Conservation (phyloP, 2,888 invertebrate genomes). For the Heteromurus nitidus region DNA sequence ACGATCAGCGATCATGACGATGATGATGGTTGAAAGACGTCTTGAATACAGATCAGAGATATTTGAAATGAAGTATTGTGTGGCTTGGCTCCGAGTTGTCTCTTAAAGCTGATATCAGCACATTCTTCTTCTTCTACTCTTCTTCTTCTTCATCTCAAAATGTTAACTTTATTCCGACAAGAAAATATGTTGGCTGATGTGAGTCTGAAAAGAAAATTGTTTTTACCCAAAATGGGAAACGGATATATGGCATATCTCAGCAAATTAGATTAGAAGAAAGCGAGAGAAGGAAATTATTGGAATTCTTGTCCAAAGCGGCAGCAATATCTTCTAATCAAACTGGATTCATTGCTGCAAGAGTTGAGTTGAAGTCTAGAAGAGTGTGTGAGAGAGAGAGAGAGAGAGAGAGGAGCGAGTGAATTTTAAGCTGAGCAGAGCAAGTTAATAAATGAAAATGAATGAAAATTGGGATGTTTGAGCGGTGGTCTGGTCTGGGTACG, state of each 20-base stretch:
- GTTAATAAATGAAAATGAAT: not conserved
- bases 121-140: not conserved
- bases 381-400: not conserved
- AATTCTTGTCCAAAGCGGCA: slow-evolving; percentile 8
- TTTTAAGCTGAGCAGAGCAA: too few species aligned
- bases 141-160: not conserved
- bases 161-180: too few species aligned
- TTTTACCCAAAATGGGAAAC: not conserved
- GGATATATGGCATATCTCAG: not conserved
- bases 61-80: too few species aligned
- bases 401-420: too few species aligned
- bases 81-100: too few species aligned
- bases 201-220: too few species aligned
- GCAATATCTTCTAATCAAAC: slow-evolving; percentile 16
- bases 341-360: not conserved
- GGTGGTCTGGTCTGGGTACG: not conserved
- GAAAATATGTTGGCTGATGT: too few species aligned
- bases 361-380: slow-evolving; percentile 1
- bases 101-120: too few species aligned
- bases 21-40: not conserved
- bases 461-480: too few species aligned
- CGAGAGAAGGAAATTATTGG: slow-evolving; percentile 8
- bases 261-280: too few species aligned
- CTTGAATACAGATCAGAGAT: not conserved
- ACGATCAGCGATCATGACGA: not conserved